phyloP scores from a whole-genome alignment of 2,797 vertebrate genomes.

The Crax fasciolata region DNA sequence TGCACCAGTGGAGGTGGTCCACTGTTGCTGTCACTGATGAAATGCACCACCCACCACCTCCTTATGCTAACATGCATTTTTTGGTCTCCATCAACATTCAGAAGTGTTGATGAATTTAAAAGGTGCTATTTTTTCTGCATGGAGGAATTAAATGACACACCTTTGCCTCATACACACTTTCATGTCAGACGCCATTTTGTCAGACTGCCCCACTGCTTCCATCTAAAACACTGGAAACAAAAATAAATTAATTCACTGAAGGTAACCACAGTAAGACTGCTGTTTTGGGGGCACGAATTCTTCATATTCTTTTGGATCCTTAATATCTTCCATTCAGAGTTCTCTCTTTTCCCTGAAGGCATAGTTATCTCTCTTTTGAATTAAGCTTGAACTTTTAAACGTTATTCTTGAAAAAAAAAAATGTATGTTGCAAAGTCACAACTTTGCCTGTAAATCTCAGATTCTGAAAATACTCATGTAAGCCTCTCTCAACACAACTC shows the following conservation, averaged over 20 bases:
- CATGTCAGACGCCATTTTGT: no score
- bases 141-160: no score
- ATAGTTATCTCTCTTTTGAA: neutral
- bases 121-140: no score
- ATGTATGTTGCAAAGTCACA: neutral
- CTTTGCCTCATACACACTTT: no score
- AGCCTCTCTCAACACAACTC: neutral
- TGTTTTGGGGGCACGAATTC: neutral
- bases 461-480: no score
- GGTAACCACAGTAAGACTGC: neutral
- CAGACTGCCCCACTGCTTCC: rapidly evolving
- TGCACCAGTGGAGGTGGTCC: no score
- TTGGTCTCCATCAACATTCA: no score
- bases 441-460: no score
- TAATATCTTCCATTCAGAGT: neutral
- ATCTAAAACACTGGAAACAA: neutral
- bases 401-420: neutral
- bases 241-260: neutral
- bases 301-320: neutral
- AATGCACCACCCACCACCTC: no score
- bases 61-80: no score
- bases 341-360: neutral
- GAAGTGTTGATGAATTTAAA: no score
- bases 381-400: neutral
- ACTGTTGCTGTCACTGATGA: no score